phyloP scores from a whole-genome alignment of 2,113 vertebrate species.

The Gallinago jamesoni region DNA sequence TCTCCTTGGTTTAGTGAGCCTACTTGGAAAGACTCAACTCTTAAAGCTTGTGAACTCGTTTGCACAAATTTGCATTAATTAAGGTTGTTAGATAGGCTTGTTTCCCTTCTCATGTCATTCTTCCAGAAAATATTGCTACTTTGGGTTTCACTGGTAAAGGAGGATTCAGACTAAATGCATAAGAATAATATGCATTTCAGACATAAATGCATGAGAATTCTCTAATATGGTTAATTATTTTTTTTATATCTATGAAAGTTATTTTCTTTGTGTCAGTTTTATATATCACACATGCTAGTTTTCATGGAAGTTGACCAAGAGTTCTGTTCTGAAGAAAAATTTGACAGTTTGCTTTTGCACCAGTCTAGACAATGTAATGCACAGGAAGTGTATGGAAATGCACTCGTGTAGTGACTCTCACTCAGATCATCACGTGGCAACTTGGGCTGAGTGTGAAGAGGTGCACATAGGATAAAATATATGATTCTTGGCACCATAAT shows the following conservation, averaged over 20 bases:
- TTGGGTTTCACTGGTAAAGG: background rate
- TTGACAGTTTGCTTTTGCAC: background rate
- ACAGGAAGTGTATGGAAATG: background rate
- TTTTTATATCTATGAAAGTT: background rate
- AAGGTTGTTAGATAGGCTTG: background rate
- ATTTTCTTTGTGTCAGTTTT: background rate
- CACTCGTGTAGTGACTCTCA: background rate
- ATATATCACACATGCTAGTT: fast-evolving
- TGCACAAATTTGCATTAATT: background rate
- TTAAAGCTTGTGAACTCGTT: background rate
- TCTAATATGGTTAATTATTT: background rate
- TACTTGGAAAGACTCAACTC: background rate
- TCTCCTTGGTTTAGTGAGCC: background rate
- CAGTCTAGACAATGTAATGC: background rate
- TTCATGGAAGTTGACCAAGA: background rate
- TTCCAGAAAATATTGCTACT: background rate
- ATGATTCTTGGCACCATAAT: background rate
- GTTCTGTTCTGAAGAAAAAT: background rate
- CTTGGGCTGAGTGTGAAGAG: background rate
- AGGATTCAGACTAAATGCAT: background rate
- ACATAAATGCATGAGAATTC: background rate
- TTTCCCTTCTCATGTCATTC: background rate
- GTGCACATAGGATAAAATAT: background rate
- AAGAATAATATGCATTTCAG: background rate
- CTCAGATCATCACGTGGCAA: background rate